These are phyloP conservation scores for Diphyllodes magnificus DNA, from an alignment of 2,113 vertebrate species.

Conservation along the genomic window DNA sequence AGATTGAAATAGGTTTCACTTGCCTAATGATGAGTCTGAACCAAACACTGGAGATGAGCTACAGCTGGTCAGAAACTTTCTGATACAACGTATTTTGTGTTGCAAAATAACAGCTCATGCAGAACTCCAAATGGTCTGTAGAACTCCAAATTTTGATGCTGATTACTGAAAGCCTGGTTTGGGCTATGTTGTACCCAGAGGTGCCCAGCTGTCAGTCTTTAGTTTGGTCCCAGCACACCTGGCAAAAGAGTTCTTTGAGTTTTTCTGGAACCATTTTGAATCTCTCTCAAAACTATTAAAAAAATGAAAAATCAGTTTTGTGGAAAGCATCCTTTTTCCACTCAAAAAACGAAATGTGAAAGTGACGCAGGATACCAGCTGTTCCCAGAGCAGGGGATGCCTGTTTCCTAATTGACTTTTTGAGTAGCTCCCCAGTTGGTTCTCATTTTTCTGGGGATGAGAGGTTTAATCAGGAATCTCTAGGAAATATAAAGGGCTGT, in stretches of 20 bases:
- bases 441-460: background rate
- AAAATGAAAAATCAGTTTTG: background rate
- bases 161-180: background rate
- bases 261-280: background rate
- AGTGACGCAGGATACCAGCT: background rate
- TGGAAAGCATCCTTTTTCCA: background rate
- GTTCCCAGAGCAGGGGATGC: background rate
- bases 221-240: background rate
- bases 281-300: background rate
- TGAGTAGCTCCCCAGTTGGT: background rate
- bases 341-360: background rate
- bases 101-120: background rate
- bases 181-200: background rate
- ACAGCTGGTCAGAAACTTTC: slow-evolving; percentile 27
- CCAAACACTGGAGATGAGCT: background rate
- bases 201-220: background rate
- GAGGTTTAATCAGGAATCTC: background rate
- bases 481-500: background rate
- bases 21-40: background rate
- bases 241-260: background rate
- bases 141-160: background rate
- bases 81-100: background rate
- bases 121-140: background rate
- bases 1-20: background rate
- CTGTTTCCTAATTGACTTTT: background rate